Percentiles rank a stretch among this genome's conserved stretches.
These are phyloP conservation scores for Eulimnadia texana DNA, from an alignment of 1,140 invertebrate genomes.

Conservation along the genomic window DNA sequence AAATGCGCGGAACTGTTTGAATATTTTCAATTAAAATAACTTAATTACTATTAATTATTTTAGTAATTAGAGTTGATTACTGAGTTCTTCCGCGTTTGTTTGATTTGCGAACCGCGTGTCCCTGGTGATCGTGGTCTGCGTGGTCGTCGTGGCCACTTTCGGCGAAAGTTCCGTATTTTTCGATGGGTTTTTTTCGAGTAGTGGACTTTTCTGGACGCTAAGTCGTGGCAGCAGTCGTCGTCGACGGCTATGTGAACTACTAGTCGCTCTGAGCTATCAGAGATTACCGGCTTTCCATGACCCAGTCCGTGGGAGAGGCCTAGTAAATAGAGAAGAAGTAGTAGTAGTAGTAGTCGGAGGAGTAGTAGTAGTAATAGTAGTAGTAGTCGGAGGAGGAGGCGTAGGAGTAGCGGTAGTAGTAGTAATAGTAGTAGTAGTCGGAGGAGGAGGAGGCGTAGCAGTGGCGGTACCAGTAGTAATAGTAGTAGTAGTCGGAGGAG, in stretches of 20 bases:
- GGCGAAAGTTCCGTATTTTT: background rate
- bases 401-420: too few species aligned
- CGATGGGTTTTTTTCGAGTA: background rate
- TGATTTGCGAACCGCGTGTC: background rate
- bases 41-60: too few species aligned
- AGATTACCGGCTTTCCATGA: background rate
- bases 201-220: background rate
- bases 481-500: too few species aligned
- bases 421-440: too few species aligned
- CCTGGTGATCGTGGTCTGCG: background rate
- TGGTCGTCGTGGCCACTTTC: background rate
- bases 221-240: background rate
- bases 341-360: too few species aligned
- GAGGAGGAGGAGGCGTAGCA: too few species aligned
- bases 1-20: background rate
- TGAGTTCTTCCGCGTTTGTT: background rate
- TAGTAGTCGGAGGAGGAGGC: too few species aligned
- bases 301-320: too few species aligned
- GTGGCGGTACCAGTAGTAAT: too few species aligned
- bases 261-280: background rate
- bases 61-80: background rate
- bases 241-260: background rate
- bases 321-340: too few species aligned
- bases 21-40: too few species aligned
- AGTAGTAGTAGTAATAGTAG: too few species aligned